Base-by-base conservation (phyloP, 2,113 vertebrate genomes). In the Tursiops truncatus region DNA sequence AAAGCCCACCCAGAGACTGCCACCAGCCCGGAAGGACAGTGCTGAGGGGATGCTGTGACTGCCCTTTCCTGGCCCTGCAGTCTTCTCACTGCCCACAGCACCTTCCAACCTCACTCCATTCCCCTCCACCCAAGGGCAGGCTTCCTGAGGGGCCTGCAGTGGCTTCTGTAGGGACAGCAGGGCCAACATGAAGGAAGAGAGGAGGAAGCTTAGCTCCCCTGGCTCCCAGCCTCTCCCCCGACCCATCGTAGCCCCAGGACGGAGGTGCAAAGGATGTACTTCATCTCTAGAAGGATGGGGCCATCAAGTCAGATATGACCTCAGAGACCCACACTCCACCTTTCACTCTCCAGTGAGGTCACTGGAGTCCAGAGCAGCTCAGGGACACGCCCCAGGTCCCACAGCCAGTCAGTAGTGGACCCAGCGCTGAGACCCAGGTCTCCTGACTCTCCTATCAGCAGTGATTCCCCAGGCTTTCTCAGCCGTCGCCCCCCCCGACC, bases 311-410 rank as follows among this genome's bases (percentile, higher is more conserved):
- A 36, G 76, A 93, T 56, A 33, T n/a, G 41, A 83, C 20, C 25
- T 74, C 31, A 33, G 56, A 86, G 47, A 71, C 50, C 17, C 68
- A 47, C 65, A 28, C 17, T 53, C 41, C 67, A 36, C 5, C 62
- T 56, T 89, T 63, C 56, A 47, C n/a, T 79, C 65, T 91, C 9
- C 20, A 60, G 20, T 80, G 65, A 91, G 50, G 82, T 80, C 53
- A n/a, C 41, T 23, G 44, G 63, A 71, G 70, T 41, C 79, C 58
- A 88, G 28, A 73, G 84, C 2, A 28, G 63, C 31, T 41, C 8
- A 33, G 81, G 28, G 41, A 20, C 18, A 13, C 26, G 25, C 31
- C 60, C 44, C 44, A n/a, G 76, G 58, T 23, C n/a, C 21, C 33
- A 31, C 0, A 1, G 60, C 31, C 33, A 33, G 20, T n/a, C 23